phyloP scores from a whole-genome alignment of 1,140 invertebrate genomes.

The Kradibia gibbosae region DNA sequence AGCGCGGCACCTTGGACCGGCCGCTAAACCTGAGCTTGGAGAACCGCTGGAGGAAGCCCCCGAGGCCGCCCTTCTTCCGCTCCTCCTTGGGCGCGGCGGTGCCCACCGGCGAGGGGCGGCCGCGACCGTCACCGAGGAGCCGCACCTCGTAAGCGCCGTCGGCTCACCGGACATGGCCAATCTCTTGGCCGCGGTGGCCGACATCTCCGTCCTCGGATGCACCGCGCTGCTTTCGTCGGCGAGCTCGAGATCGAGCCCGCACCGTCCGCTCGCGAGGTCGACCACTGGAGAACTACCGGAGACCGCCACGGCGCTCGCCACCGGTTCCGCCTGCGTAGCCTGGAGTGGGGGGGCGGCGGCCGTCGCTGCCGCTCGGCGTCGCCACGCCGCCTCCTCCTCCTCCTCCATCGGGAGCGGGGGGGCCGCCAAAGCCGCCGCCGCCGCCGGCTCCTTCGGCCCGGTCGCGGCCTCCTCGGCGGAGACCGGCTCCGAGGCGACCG shows the following conservation, averaged over 20 bases:
- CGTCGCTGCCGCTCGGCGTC: conserved; percentile 53
- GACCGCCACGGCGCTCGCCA: conserved; percentile 62
- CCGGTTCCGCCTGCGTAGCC: conserved; percentile 52
- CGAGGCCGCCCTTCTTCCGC: conserved; percentile 68
- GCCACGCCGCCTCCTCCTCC: conserved; percentile 10
- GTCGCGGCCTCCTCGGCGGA: neutral
- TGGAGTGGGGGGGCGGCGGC: conserved; percentile 27
- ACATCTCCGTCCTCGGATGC: conserved; percentile 58
- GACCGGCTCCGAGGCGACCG: neutral
- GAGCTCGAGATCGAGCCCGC: conserved; percentile 53
- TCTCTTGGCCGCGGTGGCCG: conserved; percentile 68
- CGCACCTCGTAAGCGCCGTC: conserved; percentile 38
- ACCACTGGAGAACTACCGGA: conserved; percentile 66
- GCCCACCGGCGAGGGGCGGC: neutral
- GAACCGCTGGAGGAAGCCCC: conserved; percentile 74
- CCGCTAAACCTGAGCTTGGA: conserved; percentile 72
- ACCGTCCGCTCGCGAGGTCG: conserved; percentile 48
- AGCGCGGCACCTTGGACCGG: conserved; percentile 67
- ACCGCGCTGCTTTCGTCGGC: conserved; percentile 51
- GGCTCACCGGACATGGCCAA: conserved; percentile 62
- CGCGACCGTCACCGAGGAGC: conserved; percentile 33
- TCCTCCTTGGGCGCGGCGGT: conserved; percentile 50
- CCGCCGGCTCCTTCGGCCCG: conserved; percentile 61
- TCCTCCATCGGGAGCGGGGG: conserved; percentile 25
- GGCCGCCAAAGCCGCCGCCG: neutral